Conservation (phyloP, 2,797 vertebrate species). For the Periparus ater region DNA sequence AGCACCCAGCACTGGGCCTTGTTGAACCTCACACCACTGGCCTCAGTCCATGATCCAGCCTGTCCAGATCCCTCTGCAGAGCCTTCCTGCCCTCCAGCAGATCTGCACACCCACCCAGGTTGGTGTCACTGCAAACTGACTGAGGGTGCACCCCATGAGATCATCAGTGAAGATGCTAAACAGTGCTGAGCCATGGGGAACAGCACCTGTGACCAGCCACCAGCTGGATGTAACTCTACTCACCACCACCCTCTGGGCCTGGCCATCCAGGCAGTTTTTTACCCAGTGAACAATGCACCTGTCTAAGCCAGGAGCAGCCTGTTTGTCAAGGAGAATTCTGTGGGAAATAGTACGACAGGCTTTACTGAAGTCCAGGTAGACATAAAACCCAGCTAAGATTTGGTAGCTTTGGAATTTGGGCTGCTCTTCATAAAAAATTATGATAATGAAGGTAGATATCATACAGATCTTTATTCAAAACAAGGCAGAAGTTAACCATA, state of each 20-base stretch:
- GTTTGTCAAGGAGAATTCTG: not conserved
- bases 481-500: not conserved
- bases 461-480: not conserved
- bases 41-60: not conserved
- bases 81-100: not conserved
- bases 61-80: not conserved
- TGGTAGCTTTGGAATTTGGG: not conserved
- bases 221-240: not conserved
- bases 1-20: not conserved
- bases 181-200: not conserved
- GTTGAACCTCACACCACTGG: not conserved
- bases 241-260: no score
- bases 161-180: accelerated
- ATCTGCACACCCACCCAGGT: not conserved
- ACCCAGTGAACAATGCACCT: not conserved
- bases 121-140: not conserved
- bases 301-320: not conserved
- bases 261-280: not conserved
- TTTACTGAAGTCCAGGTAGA: not conserved
- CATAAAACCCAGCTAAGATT: not conserved
- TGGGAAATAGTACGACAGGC: not conserved
- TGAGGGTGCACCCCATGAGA: not conserved
- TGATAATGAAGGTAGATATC: not conserved
- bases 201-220: accelerated
- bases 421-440: not conserved